phyloP scores from a whole-genome alignment of 2,113 vertebrate genomes.

The Sinocyclocheilus anophthalmus region DNA sequence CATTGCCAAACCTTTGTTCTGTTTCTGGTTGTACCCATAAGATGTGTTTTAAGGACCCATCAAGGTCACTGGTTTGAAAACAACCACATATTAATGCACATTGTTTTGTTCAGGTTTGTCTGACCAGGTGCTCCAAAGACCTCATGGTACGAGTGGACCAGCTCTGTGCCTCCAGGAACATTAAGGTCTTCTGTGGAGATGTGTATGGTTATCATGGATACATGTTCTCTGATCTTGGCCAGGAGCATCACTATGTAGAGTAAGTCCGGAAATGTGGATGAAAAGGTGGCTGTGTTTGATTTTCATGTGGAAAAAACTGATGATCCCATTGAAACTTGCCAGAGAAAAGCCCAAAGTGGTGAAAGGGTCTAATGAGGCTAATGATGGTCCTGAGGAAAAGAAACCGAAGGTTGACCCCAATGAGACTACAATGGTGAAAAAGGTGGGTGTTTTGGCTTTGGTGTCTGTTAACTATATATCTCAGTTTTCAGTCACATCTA shows the following conservation, averaged over 20 bases:
- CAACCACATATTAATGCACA: background rate
- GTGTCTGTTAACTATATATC: slow-evolving; percentile 18
- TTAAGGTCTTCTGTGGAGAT: slow-evolving; percentile 91
- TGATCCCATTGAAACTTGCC: slow-evolving; percentile 5
- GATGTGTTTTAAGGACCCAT: too few relatives aligned
- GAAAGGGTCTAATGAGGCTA: slow-evolving; percentile 73
- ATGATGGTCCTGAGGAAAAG: slow-evolving; percentile 87
- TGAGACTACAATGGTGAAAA: slow-evolving; percentile 91
- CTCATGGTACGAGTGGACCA: slow-evolving; percentile 85
- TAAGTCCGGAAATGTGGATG: slow-evolving; percentile 68
- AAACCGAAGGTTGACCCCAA: slow-evolving; percentile 83
- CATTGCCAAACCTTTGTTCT: slow-evolving; percentile 21
- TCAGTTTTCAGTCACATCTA: slow-evolving; percentile 1
- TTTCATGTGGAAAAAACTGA: background rate
- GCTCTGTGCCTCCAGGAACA: slow-evolving; percentile 81
- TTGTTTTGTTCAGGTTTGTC: slow-evolving; percentile 80
- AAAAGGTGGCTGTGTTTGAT: background rate
- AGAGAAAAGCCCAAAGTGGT: slow-evolving; percentile 88
- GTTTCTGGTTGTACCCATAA: background rate
- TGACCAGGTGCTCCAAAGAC: slow-evolving; percentile 87
- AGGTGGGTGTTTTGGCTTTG: slow-evolving; percentile 71
- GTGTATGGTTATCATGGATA: slow-evolving; percentile 93
- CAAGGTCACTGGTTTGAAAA: background rate
- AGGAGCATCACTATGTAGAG: slow-evolving; percentile 90
- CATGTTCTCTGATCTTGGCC: slow-evolving; percentile 89